Conservation (phyloP, 2,797 vertebrate genomes). For the Lerista edwardsae region DNA sequence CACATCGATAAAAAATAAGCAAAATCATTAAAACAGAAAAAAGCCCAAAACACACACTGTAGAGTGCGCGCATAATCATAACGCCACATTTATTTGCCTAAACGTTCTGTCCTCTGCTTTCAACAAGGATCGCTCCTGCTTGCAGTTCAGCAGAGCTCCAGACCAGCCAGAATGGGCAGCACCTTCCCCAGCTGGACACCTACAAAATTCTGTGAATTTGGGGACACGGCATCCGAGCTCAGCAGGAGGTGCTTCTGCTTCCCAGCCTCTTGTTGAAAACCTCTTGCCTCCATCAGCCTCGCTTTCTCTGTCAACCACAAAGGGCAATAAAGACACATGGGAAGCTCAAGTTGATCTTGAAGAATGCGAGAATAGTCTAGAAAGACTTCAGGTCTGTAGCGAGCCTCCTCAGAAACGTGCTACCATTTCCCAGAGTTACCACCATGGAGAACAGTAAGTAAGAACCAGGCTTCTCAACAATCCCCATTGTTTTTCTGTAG, state of each 20-base stretch:
- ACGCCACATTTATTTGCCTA: not conserved
- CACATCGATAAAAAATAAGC: too few relatives aligned
- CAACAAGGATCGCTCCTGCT: conserved; percentile 38
- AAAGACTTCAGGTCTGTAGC: not conserved
- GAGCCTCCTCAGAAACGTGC: accelerated
- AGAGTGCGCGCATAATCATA: too few relatives aligned
- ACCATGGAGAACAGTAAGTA: conserved; percentile 22
- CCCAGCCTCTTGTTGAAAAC: not conserved
- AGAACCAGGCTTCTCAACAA: not conserved
- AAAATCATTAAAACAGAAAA: too few relatives aligned
- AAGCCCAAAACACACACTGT: too few relatives aligned
- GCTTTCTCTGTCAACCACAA: not conserved
- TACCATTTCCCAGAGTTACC: accelerated
- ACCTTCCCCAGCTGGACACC: not conserved
- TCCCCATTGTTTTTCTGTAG: not conserved
- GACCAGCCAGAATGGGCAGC: conserved; percentile 6
- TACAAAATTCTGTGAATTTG: not conserved
- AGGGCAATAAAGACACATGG: not conserved
- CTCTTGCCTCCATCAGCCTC: not conserved
- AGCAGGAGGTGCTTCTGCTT: not conserved
- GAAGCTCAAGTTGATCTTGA: conserved; percentile 6
- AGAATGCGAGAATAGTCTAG: not conserved
- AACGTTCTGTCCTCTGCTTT: not conserved
- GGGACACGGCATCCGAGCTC: not conserved
- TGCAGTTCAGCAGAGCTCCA: not conserved